Evolutionary conservation across 2,797 vertebrate genomes (phyloP).

Genomic region (Gephyroberyx darwinii): DNA sequence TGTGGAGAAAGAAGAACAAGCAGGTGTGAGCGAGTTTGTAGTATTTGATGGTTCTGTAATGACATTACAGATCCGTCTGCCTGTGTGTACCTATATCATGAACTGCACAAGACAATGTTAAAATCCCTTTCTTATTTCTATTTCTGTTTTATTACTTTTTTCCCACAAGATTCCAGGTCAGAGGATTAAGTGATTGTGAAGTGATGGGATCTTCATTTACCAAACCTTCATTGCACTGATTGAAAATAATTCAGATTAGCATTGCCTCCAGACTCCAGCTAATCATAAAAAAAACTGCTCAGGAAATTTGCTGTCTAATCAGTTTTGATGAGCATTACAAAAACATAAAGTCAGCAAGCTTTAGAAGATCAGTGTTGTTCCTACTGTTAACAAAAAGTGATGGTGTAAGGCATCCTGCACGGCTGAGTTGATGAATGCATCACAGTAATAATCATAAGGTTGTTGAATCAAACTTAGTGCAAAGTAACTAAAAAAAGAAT

Average conservation of each 20-base stretch:
- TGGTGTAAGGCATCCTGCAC: constrained; percentile 10
- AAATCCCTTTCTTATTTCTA: not conserved
- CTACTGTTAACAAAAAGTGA: constrained; percentile 31
- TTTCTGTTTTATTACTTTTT: constrained; percentile 25
- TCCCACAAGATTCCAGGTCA: constrained; percentile 7
- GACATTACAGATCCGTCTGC: constrained; percentile 16
- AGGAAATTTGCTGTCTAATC: constrained; percentile 18
- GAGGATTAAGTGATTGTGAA: constrained; percentile 41
- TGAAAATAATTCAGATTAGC: constrained; percentile 36
- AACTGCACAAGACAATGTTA: too few relatives aligned
- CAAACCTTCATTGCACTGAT: constrained; percentile 40
- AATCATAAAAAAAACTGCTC: constrained; percentile 5
- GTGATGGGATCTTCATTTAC: constrained; percentile 44
- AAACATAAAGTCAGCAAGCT: constrained; percentile 49
- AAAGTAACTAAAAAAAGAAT: constrained; percentile 2
- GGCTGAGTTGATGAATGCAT: constrained; percentile 16
- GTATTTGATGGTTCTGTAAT: too few relatives aligned
- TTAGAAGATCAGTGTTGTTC: constrained; percentile 26
- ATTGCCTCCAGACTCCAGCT: constrained; percentile 19
- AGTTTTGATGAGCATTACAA: constrained; percentile 41
- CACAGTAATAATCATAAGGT: not conserved
- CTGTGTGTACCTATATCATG: not conserved
- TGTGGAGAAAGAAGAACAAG: constrained; percentile 48
- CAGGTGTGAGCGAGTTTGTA: not conserved
- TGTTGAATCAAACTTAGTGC: constrained; percentile 17